Evolutionary conservation across 2,113 vertebrate species (phyloP).

Genomic region (Otolemur garnettii): DNA sequence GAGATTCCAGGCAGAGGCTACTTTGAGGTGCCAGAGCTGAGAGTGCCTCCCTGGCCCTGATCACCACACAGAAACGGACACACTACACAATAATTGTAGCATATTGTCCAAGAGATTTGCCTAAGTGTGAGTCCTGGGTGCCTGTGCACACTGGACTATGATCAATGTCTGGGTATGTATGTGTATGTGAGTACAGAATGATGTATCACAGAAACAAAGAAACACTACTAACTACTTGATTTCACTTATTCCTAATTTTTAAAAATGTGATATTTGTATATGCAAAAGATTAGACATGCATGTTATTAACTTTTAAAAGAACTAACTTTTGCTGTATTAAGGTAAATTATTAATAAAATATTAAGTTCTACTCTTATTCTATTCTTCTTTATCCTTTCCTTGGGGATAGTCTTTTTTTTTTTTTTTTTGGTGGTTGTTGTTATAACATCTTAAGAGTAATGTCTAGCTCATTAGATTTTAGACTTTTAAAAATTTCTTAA

Average conservation of each 20-base stretch:
- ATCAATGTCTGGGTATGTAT: not conserved
- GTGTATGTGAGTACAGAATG: not conserved
- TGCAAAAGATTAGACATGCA: not conserved
- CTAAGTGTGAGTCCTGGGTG: not conserved
- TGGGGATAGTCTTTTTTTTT: not conserved
- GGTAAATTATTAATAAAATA: not conserved
- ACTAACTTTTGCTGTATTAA: not conserved
- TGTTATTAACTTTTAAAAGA: not conserved
- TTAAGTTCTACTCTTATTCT: not conserved
- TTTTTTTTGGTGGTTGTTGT: too few species aligned
- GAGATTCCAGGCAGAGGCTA: not conserved
- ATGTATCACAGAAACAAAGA: not conserved
- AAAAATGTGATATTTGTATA: not conserved
- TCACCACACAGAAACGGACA: not conserved
- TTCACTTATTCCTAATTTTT: not conserved
- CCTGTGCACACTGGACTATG: not conserved
- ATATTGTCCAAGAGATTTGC: accelerated
- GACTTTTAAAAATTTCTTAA: constrained; percentile 13
- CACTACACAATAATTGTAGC: not conserved
- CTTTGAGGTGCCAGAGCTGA: too few species aligned
- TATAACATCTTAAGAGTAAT: not conserved
- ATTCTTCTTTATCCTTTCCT: not conserved
- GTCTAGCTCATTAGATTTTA: not conserved
- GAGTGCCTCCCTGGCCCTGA: too few species aligned
- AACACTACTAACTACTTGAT: not conserved